phyloP scores from a whole-genome alignment of 1,140 invertebrate genomes.

The Homarus americanus region DNA sequence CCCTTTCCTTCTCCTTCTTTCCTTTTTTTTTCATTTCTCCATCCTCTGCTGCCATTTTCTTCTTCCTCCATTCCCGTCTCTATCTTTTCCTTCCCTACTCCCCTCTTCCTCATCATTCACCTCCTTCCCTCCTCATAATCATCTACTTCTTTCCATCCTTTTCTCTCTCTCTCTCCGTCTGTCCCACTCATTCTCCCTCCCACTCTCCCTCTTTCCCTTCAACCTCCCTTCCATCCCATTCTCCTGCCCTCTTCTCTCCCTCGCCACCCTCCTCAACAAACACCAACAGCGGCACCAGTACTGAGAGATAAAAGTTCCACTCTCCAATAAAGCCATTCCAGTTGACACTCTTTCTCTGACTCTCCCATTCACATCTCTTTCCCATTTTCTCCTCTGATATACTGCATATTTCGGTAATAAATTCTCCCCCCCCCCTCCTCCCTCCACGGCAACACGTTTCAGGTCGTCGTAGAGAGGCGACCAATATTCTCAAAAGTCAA shows the following conservation, averaged over 20 bases:
- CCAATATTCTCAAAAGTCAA: background rate
- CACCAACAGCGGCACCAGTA: background rate
- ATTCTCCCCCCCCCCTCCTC: too few relatives aligned
- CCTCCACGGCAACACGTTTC: background rate
- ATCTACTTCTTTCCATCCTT: too few relatives aligned
- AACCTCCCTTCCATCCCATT: too few relatives aligned
- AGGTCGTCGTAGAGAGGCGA: background rate
- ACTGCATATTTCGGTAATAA: conserved; percentile 51
- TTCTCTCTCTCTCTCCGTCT: too few relatives aligned
- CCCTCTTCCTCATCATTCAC: too few relatives aligned
- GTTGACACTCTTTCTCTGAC: conserved; percentile 40
- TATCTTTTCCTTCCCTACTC: too few relatives aligned
- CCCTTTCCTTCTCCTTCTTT: background rate
- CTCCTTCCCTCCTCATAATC: too few relatives aligned
- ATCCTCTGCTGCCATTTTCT: background rate
- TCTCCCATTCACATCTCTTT: conserved; percentile 42
- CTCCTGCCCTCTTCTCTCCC: background rate
- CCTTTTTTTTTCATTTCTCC: background rate
- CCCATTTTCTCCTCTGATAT: conserved; percentile 44
- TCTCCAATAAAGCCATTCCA: conserved; percentile 36
- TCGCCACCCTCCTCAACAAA: background rate
- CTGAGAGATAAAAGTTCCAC: background rate
- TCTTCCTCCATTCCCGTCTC: too few relatives aligned
- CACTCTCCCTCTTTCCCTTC: too few relatives aligned
- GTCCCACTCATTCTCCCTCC: too few relatives aligned